Percentiles rank a stretch among this genome's conserved stretches.
Conservation (phyloP, 2,888 invertebrate genomes). For the Cryptocephalus primarius region DNA sequence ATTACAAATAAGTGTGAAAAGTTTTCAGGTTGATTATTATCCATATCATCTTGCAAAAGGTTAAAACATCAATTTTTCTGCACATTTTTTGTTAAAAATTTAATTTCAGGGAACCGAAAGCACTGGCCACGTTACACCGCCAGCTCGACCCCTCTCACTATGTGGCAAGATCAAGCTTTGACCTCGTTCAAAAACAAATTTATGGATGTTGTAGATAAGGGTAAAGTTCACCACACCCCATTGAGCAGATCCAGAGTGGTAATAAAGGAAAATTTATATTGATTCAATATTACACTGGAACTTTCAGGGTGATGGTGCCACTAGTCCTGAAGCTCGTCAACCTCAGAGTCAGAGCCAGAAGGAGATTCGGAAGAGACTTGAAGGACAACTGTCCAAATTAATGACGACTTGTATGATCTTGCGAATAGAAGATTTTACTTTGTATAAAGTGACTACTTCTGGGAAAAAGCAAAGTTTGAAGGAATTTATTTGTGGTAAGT, state of each 20-base stretch:
- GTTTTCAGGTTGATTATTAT: conserved; percentile 87
- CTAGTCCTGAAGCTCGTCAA: conserved; percentile 14
- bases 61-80: conserved; percentile 1
- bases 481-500: conserved; percentile 65
- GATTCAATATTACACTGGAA: neutral
- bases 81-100: neutral
- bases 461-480: conserved; percentile 64
- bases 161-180: conserved; percentile 82
- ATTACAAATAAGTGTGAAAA: conserved; percentile 78
- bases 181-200: conserved; percentile 66
- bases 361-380: conserved; percentile 55
- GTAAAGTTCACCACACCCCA: conserved; percentile 40
- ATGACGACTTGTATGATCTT: conserved; percentile 89
- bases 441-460: conserved; percentile 73
- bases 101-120: conserved; percentile 58
- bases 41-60: conserved; percentile 90
- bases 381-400: conserved; percentile 69
- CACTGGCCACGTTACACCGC: conserved; percentile 85
- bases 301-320: neutral
- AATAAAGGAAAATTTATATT: neutral
- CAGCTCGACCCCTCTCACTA: conserved; percentile 64
- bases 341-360: conserved; percentile 20
- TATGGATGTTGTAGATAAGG: conserved; percentile 62
- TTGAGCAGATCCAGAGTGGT: conserved; percentile 31
- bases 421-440: conserved; percentile 81